These are phyloP conservation scores for Poeciliopsis infans DNA, from an alignment of 2,797 vertebrate species.

Conservation along the genomic window DNA sequence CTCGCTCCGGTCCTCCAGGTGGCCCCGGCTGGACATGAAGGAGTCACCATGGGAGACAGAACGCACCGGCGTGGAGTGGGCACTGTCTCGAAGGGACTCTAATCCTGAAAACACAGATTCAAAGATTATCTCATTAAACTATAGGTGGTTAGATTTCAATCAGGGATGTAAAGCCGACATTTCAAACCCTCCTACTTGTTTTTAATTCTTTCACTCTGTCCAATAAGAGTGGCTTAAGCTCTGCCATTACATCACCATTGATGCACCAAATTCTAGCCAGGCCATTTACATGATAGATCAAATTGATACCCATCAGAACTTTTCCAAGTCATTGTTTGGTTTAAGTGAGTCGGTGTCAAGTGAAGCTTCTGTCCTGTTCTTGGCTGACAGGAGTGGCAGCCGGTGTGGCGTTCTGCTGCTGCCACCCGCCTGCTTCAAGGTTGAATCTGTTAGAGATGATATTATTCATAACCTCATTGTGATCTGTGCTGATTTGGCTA, in stretches of 20 bases:
- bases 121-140: background rate
- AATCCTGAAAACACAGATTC: conserved; percentile 79
- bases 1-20: conserved; percentile 82
- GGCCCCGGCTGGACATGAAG: conserved; percentile 79
- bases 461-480: background rate
- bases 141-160: background rate
- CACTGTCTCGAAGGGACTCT: conserved; percentile 93
- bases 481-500: background rate
- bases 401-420: too few relatives aligned
- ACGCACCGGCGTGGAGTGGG: conserved; percentile 93
- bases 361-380: too few relatives aligned
- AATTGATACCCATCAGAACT: background rate
- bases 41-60: conserved; percentile 87
- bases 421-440: too few relatives aligned
- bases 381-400: too few relatives aligned
- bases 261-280: background rate
- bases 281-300: background rate
- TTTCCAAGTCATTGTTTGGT: background rate
- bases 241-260: background rate
- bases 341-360: too few relatives aligned
- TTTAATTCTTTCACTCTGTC: background rate
- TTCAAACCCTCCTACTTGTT: background rate
- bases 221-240: background rate
- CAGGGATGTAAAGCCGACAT: background rate
- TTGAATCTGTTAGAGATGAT: background rate